Percentiles rank a stretch among this genome's conserved stretches.
These are phyloP conservation scores for Agrypnia vestita DNA, from an alignment of 1,140 invertebrate species.

Conservation along the genomic window DNA sequence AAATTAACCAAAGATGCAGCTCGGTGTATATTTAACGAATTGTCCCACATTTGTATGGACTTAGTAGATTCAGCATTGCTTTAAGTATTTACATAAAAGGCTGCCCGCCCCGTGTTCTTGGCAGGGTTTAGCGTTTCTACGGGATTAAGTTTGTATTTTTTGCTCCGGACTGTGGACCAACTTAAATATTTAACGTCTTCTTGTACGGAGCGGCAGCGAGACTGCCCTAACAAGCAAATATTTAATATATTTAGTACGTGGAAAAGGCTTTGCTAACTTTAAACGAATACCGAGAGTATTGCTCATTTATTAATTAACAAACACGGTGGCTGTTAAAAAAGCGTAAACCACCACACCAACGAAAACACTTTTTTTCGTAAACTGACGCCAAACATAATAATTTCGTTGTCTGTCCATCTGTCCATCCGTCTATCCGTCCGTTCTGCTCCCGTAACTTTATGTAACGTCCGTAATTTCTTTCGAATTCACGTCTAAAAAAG, in stretches of 20 bases:
- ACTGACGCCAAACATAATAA: no score
- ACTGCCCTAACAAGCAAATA: constrained; percentile 35
- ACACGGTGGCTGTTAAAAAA: no score
- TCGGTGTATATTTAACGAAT: constrained; percentile 8
- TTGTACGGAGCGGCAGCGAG: neutral
- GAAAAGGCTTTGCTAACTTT: constrained; percentile 5
- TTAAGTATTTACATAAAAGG: constrained; percentile 57
- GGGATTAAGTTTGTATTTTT: constrained; percentile 40
- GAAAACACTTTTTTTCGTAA: no score
- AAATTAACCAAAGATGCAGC: constrained; percentile 3
- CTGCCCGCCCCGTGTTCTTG: constrained; percentile 42
- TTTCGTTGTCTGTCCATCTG: no score
- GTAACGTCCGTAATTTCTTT: no score
- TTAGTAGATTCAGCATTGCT: constrained; percentile 15
- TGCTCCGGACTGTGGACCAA: constrained; percentile 42
- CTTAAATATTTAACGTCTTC: constrained; percentile 59
- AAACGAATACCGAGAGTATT: no score
- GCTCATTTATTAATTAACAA: no score
- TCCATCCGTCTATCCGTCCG: no score
- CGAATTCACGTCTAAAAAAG: no score
- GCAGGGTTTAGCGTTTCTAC: constrained; percentile 46
- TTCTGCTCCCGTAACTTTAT: no score
- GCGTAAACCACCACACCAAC: no score
- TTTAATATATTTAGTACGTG: constrained; percentile 30
- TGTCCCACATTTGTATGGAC: constrained; percentile 34